A percentile compares a stretch with the other conserved stretches of the same genome.
Evolutionary conservation across 1,140 invertebrate genomes (phyloP).

Genomic region (Drosophila mojavensis): DNA sequence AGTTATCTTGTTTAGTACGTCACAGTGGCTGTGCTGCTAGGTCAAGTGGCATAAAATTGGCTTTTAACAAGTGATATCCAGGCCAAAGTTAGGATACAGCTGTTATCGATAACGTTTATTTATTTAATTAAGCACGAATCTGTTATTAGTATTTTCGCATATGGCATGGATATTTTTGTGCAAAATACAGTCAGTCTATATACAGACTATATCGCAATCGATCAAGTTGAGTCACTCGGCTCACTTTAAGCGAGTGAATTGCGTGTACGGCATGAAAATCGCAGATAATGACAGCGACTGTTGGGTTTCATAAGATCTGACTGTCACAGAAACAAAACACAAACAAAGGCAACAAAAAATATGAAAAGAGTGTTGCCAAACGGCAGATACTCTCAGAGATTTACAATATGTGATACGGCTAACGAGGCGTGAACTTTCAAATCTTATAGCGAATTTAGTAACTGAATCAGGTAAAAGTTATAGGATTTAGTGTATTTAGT

Average conservation of each 20-base stretch:
- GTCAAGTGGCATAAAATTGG: constrained; percentile 5
- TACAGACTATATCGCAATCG: constrained; percentile 8
- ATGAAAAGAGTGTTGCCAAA: not conserved
- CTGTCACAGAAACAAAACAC: constrained; percentile 5
- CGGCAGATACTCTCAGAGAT: constrained; percentile 13
- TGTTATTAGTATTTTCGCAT: not conserved
- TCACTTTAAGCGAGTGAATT: constrained; percentile 16
- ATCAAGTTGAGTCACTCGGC: constrained; percentile 31
- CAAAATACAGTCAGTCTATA: constrained; percentile 3
- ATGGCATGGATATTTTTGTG: constrained; percentile 10
- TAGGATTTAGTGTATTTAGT: too few species aligned
- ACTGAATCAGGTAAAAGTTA: too few species aligned
- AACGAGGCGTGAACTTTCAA: not conserved
- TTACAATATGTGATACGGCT: too few species aligned
- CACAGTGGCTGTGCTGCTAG: not conserved
- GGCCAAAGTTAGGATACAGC: not conserved
- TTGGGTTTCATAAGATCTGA: constrained; percentile 31
- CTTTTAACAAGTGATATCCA: not conserved
- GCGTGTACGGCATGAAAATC: constrained; percentile 34
- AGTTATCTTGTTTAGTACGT: not conserved
- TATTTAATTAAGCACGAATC: not conserved
- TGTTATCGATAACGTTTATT: too few species aligned
- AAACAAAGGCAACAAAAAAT: not conserved
- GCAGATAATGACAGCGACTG: constrained; percentile 42
- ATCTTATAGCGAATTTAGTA: not conserved